Evolutionary conservation across 2,113 vertebrate genomes (phyloP).

Genomic region (Recurvirostra avosetta): DNA sequence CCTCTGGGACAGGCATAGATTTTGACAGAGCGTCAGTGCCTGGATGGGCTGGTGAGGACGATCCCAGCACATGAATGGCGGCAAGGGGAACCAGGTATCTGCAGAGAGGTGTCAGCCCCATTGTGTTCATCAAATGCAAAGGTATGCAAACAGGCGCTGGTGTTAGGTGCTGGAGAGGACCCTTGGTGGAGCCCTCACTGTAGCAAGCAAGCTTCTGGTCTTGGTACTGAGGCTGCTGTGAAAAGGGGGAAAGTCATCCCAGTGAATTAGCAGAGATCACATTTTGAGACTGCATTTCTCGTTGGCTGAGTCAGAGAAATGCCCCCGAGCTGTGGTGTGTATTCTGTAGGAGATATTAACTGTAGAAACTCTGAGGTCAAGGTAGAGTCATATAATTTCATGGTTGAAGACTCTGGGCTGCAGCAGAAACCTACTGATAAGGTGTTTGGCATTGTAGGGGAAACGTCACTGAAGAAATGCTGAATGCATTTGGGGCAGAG

Average conservation of each 20-base stretch:
- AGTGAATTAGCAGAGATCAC: not conserved
- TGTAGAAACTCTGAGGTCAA: constrained; percentile 60
- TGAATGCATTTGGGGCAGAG: not conserved
- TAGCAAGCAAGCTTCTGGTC: not conserved
- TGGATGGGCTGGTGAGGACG: not conserved
- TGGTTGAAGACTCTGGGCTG: constrained; percentile 55
- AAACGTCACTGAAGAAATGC: not conserved
- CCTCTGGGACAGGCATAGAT: not conserved
- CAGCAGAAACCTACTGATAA: constrained; percentile 8
- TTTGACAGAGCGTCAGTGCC: not conserved
- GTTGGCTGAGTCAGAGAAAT: not conserved
- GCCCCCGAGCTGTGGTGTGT: constrained; percentile 31
- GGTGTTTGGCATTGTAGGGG: constrained; percentile 2
- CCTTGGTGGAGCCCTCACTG: not conserved
- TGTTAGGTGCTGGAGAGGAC: not conserved
- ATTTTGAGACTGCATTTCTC: not conserved
- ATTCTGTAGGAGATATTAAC: constrained; percentile 42
- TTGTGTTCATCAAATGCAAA: not conserved
- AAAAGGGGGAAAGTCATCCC: not conserved
- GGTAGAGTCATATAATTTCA: constrained; percentile 57
- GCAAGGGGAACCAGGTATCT: fast-evolving
- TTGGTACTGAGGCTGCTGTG: not conserved
- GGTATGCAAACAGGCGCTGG: too few relatives aligned
- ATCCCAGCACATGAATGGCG: fast-evolving
- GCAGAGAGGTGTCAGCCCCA: not conserved